Evolutionary conservation across 2,113 vertebrate species (phyloP), one percentile per base, ranked within the genome.

Genomic region (Patagioenas fasciata): DNA sequence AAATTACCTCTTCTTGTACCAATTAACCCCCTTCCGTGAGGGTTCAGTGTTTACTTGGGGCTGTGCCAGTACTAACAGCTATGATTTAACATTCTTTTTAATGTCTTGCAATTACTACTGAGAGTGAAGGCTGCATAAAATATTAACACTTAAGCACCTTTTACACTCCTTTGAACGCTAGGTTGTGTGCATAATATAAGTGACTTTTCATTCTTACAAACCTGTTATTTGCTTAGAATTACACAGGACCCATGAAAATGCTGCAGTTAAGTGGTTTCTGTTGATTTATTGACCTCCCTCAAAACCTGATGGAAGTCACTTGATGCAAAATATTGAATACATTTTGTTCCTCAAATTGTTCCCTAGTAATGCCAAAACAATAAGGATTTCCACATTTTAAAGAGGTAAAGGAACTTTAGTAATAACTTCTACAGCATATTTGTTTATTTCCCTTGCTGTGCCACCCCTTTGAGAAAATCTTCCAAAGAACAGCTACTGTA

Each of bases 1-100:
- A 98, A 98, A 98, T 98, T 98, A 97, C 97, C 97, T 97, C 96
- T 98, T 96, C 97, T 88, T 97, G 96, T 98, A 98, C 97, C 96
- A 98, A 98, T 98, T 98, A 98, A 97, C 96, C 96, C 95, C 97
- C 96, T 97, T 97, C 97, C 4, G 51, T 87, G 97, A 98, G 93
- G 83, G 96, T 96, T 97, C 96, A 95, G 53, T 96, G 85, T 97
- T 98, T 97, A 95, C 93, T 93, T 98, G 98, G 98, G 94, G 34
- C 87, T 14, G 13, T 84, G 97, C 97, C 98, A 98, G 97, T 88
- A 95, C 96, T 98, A 98, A 98, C 97, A 98, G 95, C 96, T 91
- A 94, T 15, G 74, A 95, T 95, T 98, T 97, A 98, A 97, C 88
- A 77, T 98, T 97, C 97, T 97, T 97, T 97, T 97, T 97, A 98